These are phyloP conservation scores for Epirrita christyi DNA, from an alignment of 2,888 invertebrate species.

Conservation along the genomic window DNA sequence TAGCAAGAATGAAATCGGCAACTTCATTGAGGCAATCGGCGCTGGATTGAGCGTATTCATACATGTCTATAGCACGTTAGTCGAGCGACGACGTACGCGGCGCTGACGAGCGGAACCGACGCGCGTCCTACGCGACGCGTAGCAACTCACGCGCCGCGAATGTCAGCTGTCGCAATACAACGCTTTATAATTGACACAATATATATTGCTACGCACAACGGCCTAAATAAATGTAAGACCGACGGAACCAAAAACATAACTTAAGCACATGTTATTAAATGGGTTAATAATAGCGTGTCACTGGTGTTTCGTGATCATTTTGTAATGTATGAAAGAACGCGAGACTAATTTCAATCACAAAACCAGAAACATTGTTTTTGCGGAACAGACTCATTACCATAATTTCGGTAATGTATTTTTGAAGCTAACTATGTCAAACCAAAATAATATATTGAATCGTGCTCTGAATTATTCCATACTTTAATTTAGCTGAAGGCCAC, in stretches of 20 bases:
- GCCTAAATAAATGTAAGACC: conserved; percentile 5
- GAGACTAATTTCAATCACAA: conserved; percentile 17
- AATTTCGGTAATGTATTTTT: neutral
- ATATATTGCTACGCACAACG: too few species aligned
- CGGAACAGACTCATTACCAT: conserved; percentile 12
- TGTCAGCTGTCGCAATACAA: too few species aligned
- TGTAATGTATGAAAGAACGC: conserved; percentile 1
- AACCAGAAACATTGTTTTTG: conserved; percentile 11
- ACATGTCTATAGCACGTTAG: too few species aligned
- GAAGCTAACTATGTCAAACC: neutral
- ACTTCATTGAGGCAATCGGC: too few species aligned
- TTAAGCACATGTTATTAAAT: conserved; percentile 4
- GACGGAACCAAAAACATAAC: conserved; percentile 7
- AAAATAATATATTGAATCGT: neutral
- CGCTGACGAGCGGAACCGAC: too few species aligned
- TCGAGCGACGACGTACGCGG: too few species aligned
- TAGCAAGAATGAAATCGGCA: too few species aligned
- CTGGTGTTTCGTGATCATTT: conserved; percentile 5
- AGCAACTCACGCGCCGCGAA: too few species aligned
- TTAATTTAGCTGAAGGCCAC: neutral
- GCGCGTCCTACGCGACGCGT: too few species aligned
- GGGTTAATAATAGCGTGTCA: conserved; percentile 2
- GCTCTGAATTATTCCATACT: neutral
- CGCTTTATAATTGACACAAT: too few species aligned
- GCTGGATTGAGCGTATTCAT: too few species aligned